Evolutionary conservation across 2,113 vertebrate species (phyloP).

Genomic region (Ptyas mucosa): DNA sequence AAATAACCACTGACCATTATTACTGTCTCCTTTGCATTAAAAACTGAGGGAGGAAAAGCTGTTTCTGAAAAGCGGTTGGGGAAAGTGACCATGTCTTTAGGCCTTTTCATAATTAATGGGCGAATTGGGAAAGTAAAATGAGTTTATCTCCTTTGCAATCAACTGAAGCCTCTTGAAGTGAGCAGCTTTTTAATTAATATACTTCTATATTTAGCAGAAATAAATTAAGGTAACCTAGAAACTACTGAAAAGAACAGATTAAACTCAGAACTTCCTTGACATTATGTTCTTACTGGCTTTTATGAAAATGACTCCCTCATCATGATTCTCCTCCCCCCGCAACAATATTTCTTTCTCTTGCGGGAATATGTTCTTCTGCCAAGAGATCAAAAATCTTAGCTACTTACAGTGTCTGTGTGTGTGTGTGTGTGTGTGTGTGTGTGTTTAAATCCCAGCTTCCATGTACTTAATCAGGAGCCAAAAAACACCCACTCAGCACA

Average conservation of each 20-base stretch:
- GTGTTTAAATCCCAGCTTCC: background rate
- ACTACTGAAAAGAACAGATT: constrained; percentile 17
- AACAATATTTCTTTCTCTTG: background rate
- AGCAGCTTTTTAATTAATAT: constrained; percentile 44
- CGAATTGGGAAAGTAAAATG: background rate
- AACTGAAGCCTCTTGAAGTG: constrained; percentile 42
- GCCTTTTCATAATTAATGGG: background rate
- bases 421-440: too few species aligned
- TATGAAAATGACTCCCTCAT: background rate
- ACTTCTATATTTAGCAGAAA: constrained; percentile 46
- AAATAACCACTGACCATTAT: background rate
- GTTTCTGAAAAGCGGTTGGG: background rate
- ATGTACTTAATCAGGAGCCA: background rate
- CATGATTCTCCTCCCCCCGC: background rate
- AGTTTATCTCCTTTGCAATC: constrained; percentile 33
- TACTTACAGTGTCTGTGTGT: too few species aligned
- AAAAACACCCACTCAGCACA: background rate
- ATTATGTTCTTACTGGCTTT: constrained; percentile 6
- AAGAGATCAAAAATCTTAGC: background rate
- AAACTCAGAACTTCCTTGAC: background rate
- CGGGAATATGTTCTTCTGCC: constrained; percentile 12
- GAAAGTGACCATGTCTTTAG: background rate
- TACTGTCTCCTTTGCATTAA: background rate
- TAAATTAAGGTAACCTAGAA: constrained; percentile 56
- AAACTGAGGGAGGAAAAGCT: background rate